These are phyloP conservation scores for Babylonia areolata DNA, from an alignment of 1,140 invertebrate species.

Conservation along the genomic window DNA sequence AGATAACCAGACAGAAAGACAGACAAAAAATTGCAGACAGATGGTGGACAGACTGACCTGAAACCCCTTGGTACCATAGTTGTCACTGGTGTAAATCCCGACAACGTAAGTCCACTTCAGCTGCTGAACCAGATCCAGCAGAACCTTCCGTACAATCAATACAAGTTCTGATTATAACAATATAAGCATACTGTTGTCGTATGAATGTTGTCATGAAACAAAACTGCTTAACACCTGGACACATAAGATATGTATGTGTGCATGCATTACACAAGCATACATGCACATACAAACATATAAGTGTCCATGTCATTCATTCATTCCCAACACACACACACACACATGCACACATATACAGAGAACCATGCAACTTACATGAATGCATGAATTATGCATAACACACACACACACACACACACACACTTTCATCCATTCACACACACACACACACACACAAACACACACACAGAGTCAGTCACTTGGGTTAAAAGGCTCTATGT, in stretches of 20 bases:
- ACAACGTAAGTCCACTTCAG: slow-evolving; percentile 51
- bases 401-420: background rate
- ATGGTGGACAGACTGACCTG: background rate
- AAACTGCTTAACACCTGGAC: too few relatives aligned
- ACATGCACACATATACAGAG: background rate
- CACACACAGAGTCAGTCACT: too few relatives aligned
- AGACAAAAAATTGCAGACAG: background rate
- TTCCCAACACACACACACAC: background rate
- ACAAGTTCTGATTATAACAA: background rate
- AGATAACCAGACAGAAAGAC: background rate
- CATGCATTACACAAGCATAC: background rate
- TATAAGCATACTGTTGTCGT: too few relatives aligned
- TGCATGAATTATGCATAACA: too few relatives aligned
- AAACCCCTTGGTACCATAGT: slow-evolving; percentile 32
- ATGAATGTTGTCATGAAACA: background rate
- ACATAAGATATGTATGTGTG: background rate
- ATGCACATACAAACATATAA: too few relatives aligned
- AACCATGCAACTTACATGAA: too few relatives aligned
- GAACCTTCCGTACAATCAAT: slow-evolving; percentile 42
- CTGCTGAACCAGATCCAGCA: slow-evolving; percentile 38
- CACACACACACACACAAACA: background rate
- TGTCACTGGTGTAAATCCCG: slow-evolving; percentile 49
- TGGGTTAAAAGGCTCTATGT: too few relatives aligned
- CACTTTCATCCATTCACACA: background rate
- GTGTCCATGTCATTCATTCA: too few relatives aligned